Evolutionary conservation across 2,888 invertebrate genomes (phyloP).

Genomic region (Eupeodes latifasciatus): DNA sequence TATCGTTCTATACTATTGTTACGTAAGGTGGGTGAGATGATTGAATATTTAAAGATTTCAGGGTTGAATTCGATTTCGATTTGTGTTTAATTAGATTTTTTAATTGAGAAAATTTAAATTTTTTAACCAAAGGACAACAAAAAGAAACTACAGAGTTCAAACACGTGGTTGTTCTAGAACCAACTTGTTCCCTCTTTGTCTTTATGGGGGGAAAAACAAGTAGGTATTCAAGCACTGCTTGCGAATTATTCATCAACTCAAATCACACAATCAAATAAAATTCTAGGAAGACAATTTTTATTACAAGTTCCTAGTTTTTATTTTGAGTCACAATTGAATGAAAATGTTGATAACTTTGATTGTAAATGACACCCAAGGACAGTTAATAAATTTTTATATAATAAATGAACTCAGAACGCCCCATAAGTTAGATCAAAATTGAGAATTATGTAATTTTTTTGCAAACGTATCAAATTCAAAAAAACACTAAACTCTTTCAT

Average conservation of each 20-base stretch:
- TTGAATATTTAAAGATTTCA: slow-evolving; percentile 55
- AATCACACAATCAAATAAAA: neutral
- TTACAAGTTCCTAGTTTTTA: neutral
- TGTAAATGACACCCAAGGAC: slow-evolving; percentile 41
- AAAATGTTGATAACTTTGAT: slow-evolving; percentile 24
- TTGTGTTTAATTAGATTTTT: slow-evolving; percentile 27
- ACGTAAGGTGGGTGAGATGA: slow-evolving; percentile 56
- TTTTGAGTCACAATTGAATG: neutral
- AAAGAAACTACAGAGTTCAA: slow-evolving; percentile 6
- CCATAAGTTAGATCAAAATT: neutral
- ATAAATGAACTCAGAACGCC: slow-evolving; percentile 41
- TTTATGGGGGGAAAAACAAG: neutral
- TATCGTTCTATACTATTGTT: slow-evolving; percentile 24
- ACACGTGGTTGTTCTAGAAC: slow-evolving; percentile 45
- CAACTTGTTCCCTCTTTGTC: slow-evolving; percentile 28
- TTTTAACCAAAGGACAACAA: neutral
- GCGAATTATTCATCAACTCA: neutral
- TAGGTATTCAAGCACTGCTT: neutral
- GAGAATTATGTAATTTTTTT: slow-evolving; percentile 67
- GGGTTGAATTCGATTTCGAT: neutral
- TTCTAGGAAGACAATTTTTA: slow-evolving; percentile 4
- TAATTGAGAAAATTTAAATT: neutral
- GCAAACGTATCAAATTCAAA: neutral
- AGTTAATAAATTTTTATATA: slow-evolving; percentile 34
- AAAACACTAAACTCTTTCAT: slow-evolving; percentile 15